A percentile compares a stretch with the other conserved stretches of the same genome.
Evolutionary conservation across 2,797 vertebrate species (phyloP).

Genomic region (Macropodus opercularis): DNA sequence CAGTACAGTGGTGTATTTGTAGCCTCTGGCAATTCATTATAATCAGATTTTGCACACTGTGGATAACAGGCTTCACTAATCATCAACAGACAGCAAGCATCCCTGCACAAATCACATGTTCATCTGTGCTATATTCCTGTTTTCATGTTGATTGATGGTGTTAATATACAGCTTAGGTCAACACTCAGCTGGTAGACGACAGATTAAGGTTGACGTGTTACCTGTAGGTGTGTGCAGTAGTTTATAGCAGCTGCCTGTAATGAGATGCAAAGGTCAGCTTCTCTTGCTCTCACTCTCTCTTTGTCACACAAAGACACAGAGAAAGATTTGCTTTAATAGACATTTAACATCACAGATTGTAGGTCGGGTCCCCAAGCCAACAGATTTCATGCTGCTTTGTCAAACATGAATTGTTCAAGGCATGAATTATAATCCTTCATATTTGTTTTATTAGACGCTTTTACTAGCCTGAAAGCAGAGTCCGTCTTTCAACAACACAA

Average conservation of each 20-base stretch:
- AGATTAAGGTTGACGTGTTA: slow-evolving; percentile 1
- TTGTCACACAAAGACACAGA: slow-evolving; percentile 1
- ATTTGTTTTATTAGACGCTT: slow-evolving; percentile 18
- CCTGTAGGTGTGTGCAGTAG: slow-evolving; percentile 15
- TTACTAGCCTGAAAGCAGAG: slow-evolving; percentile 18
- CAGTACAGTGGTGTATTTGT: slow-evolving; percentile 22
- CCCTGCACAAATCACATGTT: background rate
- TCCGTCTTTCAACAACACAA: slow-evolving; percentile 4
- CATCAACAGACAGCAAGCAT: background rate
- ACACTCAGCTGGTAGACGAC: background rate
- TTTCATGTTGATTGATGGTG: background rate
- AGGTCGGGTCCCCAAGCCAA: slow-evolving; percentile 20
- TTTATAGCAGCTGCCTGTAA: slow-evolving; percentile 27
- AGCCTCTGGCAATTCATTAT: slow-evolving; percentile 6
- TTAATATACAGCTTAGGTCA: slow-evolving; percentile 7
- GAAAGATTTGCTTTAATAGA: background rate
- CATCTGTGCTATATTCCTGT: accelerated
- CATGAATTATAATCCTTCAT: background rate
- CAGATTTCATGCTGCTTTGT: background rate
- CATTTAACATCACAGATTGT: slow-evolving; percentile 2
- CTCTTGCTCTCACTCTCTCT: slow-evolving; percentile 18
- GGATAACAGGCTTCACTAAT: background rate
- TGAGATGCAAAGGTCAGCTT: slow-evolving; percentile 59
- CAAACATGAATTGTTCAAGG: background rate
- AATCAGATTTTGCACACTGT: background rate